Percentiles rank a stretch among this genome's conserved stretches.
Evolutionary conservation across 37 sponge, comb jelly and placozoan genomes (phyloP).

Genomic region (Hexactinellida sp.): DNA sequence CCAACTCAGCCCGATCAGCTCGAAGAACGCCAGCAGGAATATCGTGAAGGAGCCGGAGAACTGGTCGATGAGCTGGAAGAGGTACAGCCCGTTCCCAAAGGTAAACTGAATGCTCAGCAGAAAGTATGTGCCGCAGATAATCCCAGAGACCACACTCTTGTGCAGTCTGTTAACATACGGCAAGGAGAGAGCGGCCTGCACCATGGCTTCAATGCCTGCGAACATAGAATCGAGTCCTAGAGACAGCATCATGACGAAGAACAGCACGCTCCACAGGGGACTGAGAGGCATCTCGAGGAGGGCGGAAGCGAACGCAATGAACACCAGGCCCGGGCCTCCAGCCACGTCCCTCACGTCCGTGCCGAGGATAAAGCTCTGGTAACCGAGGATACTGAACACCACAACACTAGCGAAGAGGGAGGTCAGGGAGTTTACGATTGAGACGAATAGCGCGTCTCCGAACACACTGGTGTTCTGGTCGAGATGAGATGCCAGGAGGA

Average conservation of each 20-base stretch:
- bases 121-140: constrained; percentile 51
- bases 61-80: constrained; percentile 81
- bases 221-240: constrained; percentile 88
- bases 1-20: constrained; percentile 79
- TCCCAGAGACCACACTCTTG: constrained; percentile 26
- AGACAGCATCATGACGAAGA: constrained; percentile 81
- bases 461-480: constrained; percentile 46
- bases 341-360: constrained; percentile 17
- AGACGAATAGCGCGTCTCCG: constrained; percentile 57
- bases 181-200: not conserved
- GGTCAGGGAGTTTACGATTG: constrained; percentile 62
- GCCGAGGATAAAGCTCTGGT: constrained; percentile 31
- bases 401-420: constrained; percentile 71
- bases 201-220: constrained; percentile 63
- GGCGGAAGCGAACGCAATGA: constrained; percentile 70
- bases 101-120: constrained; percentile 63
- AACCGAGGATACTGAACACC: constrained; percentile 78
- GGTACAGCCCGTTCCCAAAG: constrained; percentile 70
- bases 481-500: constrained; percentile 72
- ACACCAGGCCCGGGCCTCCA: constrained; percentile 82
- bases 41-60: constrained; percentile 65
- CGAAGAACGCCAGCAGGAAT: constrained; percentile 69
- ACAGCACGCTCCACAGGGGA: constrained; percentile 80
- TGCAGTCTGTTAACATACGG: not conserved
- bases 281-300: constrained; percentile 45